phyloP scores from a whole-genome alignment of 2,113 vertebrate genomes.

The Cynopterus brachyotis region DNA sequence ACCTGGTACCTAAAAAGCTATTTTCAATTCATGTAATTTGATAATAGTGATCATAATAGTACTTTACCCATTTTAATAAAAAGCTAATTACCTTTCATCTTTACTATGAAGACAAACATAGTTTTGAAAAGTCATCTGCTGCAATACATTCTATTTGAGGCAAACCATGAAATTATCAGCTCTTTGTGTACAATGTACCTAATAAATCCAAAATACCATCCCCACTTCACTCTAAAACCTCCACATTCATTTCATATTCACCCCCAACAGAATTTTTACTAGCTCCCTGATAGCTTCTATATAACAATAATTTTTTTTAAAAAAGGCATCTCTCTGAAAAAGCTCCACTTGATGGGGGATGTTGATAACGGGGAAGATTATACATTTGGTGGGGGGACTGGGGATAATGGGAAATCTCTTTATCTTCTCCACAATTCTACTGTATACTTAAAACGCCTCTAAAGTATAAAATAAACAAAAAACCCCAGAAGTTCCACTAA shows the following conservation, averaged over 20 bases:
- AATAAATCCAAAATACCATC: neutral
- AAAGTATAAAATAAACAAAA: neutral
- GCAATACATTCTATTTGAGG: neutral
- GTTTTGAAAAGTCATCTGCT: neutral
- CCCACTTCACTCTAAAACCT: neutral
- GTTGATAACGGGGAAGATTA: neutral
- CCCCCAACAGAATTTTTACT: neutral
- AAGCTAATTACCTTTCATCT: neutral
- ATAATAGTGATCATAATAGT: neutral
- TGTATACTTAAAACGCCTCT: neutral
- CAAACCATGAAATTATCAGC: neutral
- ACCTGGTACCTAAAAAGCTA: neutral
- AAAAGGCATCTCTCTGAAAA: neutral
- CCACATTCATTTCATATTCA: neutral
- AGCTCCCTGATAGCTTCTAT: neutral
- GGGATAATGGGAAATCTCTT: neutral
- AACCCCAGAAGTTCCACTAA: neutral
- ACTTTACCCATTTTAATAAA: neutral
- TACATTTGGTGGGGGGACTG: neutral
- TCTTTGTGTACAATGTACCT: neutral
- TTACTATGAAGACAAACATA: neutral
- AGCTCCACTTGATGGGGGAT: neutral
- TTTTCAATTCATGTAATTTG: conserved; percentile 31
- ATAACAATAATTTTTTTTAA: neutral
- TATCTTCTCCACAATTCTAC: neutral